These are phyloP conservation scores for Micropterix aruncella DNA, from an alignment of 2,888 invertebrate genomes.

Conservation along the genomic window DNA sequence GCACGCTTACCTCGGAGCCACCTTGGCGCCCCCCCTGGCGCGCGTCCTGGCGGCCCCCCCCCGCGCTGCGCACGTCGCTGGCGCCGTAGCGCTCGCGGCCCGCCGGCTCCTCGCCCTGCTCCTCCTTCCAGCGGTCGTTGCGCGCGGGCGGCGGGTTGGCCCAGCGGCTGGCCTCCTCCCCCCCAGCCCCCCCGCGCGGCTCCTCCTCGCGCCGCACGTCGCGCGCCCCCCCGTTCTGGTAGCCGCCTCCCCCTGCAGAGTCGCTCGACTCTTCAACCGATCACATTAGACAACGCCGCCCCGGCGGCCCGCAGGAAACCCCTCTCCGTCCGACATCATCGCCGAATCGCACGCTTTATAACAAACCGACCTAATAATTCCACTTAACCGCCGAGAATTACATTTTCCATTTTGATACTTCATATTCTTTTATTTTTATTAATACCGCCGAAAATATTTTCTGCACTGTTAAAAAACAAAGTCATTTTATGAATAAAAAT, in stretches of 20 bases:
- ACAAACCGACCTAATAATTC: too few species aligned
- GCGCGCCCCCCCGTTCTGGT: slow-evolving; percentile 38
- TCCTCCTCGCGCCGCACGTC: slow-evolving; percentile 25
- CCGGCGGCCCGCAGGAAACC: too few species aligned
- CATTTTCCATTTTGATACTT: too few species aligned
- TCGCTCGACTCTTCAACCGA: background rate
- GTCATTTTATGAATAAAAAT: too few species aligned
- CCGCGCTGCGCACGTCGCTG: slow-evolving; percentile 18
- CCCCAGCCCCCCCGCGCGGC: slow-evolving; percentile 16
- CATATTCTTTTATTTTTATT: too few species aligned
- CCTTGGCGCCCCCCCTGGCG: too few species aligned
- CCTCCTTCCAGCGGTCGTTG: slow-evolving; percentile 51
- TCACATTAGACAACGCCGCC: background rate
- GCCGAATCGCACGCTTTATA: too few species aligned
- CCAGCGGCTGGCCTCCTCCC: slow-evolving; percentile 21
- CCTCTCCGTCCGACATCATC: too few species aligned
- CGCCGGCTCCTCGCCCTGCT: slow-evolving; percentile 29
- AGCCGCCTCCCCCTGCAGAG: slow-evolving; percentile 21
- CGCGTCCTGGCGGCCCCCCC: slow-evolving; percentile 34
- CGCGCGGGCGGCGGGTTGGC: slow-evolving; percentile 31
- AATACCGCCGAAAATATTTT: too few species aligned
- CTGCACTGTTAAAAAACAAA: too few species aligned
- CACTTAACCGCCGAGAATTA: too few species aligned
- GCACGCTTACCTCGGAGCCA: too few species aligned
- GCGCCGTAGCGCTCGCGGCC: slow-evolving; percentile 14